A percentile compares a stretch with the other conserved stretches of the same genome.
Conservation (phyloP, 2,113 vertebrate species). For the Vulpes vulpes region DNA sequence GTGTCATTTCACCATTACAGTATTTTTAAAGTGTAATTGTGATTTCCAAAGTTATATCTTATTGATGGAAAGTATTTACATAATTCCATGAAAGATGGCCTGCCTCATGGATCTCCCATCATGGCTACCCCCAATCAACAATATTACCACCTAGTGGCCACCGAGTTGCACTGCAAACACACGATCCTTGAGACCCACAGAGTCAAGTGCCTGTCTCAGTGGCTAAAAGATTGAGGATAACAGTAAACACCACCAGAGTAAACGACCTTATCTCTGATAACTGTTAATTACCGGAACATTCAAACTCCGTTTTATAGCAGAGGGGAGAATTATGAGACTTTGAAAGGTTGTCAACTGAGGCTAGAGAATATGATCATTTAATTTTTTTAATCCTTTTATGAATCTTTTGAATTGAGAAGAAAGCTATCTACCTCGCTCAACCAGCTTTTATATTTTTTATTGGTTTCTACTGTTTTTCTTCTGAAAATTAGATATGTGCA, state of each 20-base stretch:
- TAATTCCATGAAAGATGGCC: neutral
- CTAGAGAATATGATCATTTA: neutral
- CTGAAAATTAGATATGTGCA: neutral
- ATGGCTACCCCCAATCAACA: constrained; percentile 45
- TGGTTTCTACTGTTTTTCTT: constrained; percentile 12
- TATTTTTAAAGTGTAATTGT: neutral
- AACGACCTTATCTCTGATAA: neutral
- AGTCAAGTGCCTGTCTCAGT: neutral
- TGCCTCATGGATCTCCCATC: neutral
- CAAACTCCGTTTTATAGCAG: neutral
- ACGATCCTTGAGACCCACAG: neutral
- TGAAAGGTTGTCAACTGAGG: neutral
- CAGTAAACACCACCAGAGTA: neutral
- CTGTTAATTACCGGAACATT: neutral
- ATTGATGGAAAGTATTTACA: neutral
- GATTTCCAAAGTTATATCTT: neutral
- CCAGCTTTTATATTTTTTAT: neutral
- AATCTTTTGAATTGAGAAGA: constrained; percentile 34
- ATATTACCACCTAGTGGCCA: constrained; percentile 71
- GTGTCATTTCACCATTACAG: neutral
- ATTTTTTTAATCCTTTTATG: neutral
- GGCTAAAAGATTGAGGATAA: neutral
- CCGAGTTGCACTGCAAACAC: constrained; percentile 49
- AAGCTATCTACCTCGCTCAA: neutral
- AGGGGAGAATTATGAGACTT: constrained; percentile 4